phyloP scores from a whole-genome alignment of 2,888 invertebrate genomes.

The Drosophila prostipennis region DNA sequence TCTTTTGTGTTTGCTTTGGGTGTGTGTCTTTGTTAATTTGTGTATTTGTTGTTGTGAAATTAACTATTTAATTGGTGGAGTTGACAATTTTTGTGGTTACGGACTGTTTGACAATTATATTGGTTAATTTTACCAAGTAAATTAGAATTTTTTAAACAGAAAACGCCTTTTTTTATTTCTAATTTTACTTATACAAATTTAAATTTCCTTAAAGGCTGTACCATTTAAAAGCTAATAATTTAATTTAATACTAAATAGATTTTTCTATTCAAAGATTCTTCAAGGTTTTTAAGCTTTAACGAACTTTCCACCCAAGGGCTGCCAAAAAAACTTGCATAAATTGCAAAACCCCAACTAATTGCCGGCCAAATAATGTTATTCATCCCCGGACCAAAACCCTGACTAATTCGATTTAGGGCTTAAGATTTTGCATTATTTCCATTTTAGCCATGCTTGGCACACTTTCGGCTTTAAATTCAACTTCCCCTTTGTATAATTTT shows the following conservation, averaged over 20 bases:
- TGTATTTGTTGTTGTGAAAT: no score
- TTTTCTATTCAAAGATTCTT: neutral
- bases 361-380: constrained; percentile 31
- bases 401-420: constrained; percentile 38
- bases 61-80: no score
- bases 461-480: constrained; percentile 23
- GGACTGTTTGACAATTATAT: no score
- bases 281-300: neutral
- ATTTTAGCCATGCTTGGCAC: constrained; percentile 28
- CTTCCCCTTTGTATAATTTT: constrained; percentile 26
- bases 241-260: no score
- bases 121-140: no score
- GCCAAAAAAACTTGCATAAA: neutral
- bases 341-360: constrained; percentile 28
- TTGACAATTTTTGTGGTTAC: no score
- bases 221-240: no score
- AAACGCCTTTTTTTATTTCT: no score
- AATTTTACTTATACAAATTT: no score
- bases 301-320: neutral
- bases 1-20: no score
- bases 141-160: neutral
- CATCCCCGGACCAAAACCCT: constrained; percentile 5
- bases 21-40: no score
- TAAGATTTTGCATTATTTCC: constrained; percentile 28
- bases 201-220: no score